Base-by-base conservation (phyloP, 2,797 vertebrate genomes). In the Sebastolobus altivelis region DNA sequence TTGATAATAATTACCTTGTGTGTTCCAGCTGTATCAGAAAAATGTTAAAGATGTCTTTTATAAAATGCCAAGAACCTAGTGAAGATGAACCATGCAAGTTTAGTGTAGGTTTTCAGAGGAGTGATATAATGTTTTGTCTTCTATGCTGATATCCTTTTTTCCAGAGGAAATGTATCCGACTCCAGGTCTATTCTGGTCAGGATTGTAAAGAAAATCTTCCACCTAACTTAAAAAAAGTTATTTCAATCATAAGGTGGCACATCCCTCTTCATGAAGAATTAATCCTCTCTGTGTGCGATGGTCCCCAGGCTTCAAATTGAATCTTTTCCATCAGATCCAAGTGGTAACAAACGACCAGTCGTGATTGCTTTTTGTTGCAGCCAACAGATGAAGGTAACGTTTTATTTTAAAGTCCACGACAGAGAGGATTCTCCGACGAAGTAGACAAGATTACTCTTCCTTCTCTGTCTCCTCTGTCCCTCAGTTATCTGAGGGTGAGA, bases 1-100 rank as follows among this genome's bases (percentile, higher is more conserved):
- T 55, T 49, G 20, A 71, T 9, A 25, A 74, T 80, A 72, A 67
- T 84, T 87, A 91, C 87, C 89, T 89, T 77, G 22, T 65, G 6
- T 78, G 54, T 40, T 72, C 25, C 25, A 35, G 52, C 3, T 66
- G 37, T 55, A 25, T 73, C 18, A 5, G 54, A 22, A 68, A 75
- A 52, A 8, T 16, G 2, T 11, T 62, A 63, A 54, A 25, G 6
- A n/a, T 9, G 3, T 31, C 1, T 54, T 75, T n/a, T 7, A 61
- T 1, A 40, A 69, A 56, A 69, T 72, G 29, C 9, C 11, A 16
- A 38, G 18, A 59, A 62, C 5, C 9, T 11, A 5, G 1, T 29
- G 33, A 69, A 70, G 14, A 73, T 65, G 7, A 75, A 67, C 10
- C 16, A 16, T n/a, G 6, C 14, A 68, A 18, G 8, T 65, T 38